Percentiles rank a stretch among this genome's conserved stretches.
Evolutionary conservation across 2,797 vertebrate species (phyloP).

Genomic region (Smutsia temminckii): DNA sequence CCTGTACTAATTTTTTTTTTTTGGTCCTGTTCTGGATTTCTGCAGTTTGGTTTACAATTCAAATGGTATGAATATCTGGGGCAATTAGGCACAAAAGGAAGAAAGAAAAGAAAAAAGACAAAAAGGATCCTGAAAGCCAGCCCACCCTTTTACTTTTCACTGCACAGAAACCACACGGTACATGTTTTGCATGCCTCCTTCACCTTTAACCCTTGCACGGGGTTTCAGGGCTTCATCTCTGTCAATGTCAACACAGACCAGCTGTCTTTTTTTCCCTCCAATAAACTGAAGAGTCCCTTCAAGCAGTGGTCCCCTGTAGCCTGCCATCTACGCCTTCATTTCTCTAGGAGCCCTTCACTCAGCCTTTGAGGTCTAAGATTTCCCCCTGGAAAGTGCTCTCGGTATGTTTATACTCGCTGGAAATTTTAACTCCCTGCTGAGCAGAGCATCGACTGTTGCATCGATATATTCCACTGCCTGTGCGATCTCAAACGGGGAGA

Average conservation of each 20-base stretch:
- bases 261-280: background rate
- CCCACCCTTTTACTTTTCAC: background rate
- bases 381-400: constrained; percentile 17
- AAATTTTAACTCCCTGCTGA: constrained; percentile 59
- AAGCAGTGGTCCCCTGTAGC: background rate
- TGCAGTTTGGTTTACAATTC: constrained; percentile 40
- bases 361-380: background rate
- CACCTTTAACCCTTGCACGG: constrained; percentile 17
- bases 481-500: constrained; percentile 25
- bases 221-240: background rate
- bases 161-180: background rate
- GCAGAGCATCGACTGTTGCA: constrained; percentile 27
- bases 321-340: background rate
- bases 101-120: no score
- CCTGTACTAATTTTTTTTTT: background rate
- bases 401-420: background rate
- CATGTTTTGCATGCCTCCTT: background rate
- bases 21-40: constrained; percentile 9
- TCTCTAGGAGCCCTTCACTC: background rate
- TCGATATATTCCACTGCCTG: background rate
- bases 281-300: constrained; percentile 23
- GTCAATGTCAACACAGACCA: constrained; percentile 31
- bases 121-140: background rate
- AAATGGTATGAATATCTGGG: constrained; percentile 37
- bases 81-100: background rate